Conservation (phyloP, 2,113 vertebrate species). For the Ciconia stormi region DNA sequence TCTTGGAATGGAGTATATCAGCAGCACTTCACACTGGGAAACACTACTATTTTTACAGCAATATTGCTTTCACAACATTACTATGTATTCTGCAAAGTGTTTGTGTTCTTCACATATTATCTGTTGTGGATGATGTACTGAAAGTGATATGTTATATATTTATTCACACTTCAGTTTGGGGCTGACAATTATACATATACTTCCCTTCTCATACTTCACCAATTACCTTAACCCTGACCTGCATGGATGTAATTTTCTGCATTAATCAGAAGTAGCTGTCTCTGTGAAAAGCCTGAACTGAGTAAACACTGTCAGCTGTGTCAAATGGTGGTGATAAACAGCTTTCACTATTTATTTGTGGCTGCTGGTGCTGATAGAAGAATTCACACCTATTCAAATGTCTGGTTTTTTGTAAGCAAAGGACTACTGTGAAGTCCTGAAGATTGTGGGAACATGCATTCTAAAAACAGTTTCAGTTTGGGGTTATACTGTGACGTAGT, state of each 20-base stretch:
- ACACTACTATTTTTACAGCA: background rate
- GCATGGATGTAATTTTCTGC: slow-evolving; percentile 22
- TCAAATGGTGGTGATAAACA: slow-evolving; percentile 44
- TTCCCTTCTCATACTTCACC: slow-evolving; percentile 33
- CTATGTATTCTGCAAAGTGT: background rate
- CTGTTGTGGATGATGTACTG: background rate
- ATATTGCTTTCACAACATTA: background rate
- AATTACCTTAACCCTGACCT: slow-evolving; percentile 53
- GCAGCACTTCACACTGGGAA: background rate
- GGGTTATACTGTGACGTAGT: background rate
- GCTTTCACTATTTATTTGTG: slow-evolving; percentile 26
- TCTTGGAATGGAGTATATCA: background rate
- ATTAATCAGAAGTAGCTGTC: slow-evolving; percentile 48
- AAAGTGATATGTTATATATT: slow-evolving; percentile 35
- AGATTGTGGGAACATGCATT: background rate
- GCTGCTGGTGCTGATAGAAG: background rate
- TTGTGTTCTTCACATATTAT: background rate
- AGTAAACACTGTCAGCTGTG: slow-evolving; percentile 31
- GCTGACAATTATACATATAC: slow-evolving; percentile 6
- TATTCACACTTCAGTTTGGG: slow-evolving; percentile 49
- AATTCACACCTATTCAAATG: background rate
- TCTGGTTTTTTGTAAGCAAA: background rate
- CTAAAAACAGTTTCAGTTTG: background rate
- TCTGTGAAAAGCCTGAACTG: slow-evolving; percentile 14
- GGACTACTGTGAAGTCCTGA: background rate